Percentiles rank a stretch among this genome's conserved stretches.
phyloP scores from a whole-genome alignment of 1,140 invertebrate species.

The Bicyclus anynana region DNA sequence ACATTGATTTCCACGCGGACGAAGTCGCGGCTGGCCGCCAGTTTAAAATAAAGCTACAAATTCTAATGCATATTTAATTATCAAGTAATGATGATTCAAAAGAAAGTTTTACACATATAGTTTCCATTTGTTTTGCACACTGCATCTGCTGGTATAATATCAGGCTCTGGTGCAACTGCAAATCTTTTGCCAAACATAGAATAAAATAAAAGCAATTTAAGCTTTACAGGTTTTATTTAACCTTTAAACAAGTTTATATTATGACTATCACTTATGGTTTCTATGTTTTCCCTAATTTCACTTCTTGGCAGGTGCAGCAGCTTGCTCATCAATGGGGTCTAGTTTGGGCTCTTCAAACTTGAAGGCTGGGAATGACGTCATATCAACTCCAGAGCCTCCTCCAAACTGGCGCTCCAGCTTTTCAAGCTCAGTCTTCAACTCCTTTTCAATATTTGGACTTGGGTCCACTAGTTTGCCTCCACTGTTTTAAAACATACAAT shows the following conservation, averaged over 20 bases:
- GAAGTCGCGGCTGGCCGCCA: no score
- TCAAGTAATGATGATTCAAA: no score
- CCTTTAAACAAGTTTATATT: not conserved
- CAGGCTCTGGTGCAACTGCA: not conserved
- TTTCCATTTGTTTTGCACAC: no score
- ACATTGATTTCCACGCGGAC: no score
- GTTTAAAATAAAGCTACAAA: no score
- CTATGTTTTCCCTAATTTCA: constrained; percentile 38
- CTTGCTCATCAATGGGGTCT: constrained; percentile 77
- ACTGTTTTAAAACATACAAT: constrained; percentile 77
- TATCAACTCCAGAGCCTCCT: constrained; percentile 85
- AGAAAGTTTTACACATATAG: no score
- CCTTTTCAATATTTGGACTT: constrained; percentile 85
- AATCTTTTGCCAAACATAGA: not conserved
- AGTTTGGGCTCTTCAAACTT: constrained; percentile 85
- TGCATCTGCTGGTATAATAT: no score
- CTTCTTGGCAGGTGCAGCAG: constrained; percentile 38
- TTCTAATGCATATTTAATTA: no score
- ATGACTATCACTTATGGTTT: not conserved
- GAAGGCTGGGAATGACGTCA: constrained; percentile 92
- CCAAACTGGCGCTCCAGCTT: constrained; percentile 89
- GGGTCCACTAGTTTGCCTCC: constrained; percentile 90
- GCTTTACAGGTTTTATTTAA: not conserved
- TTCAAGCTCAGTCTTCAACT: constrained; percentile 87
- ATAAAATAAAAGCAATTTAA: not conserved